Evolutionary conservation across 2,797 vertebrate genomes (phyloP), one percentile per base, ranked within the genome.

Genomic region (Sardinella longiceps): DNA sequence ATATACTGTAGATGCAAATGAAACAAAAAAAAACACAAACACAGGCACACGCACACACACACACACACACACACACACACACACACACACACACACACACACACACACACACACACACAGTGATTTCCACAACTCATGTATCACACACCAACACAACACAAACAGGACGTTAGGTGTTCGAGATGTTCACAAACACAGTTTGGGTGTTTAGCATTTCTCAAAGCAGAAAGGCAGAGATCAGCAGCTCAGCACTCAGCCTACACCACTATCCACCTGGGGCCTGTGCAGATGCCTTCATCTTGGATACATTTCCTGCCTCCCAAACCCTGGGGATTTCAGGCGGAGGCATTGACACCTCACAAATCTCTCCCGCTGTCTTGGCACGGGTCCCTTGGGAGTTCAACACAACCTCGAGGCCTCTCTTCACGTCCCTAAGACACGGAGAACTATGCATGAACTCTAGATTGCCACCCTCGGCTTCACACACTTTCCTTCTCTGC

Each of bases 271-370:
- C 70, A 39, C 20, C 33, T 23, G 33, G 15, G 70, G 37, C 12
- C 70, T 43, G 70, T 77, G 70, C 70, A 39, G 33, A 77, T 77
- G 70, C 70, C 33, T 77, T 77, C 15, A 43, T 77, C 70, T 77
- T 43, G 33, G 33, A 43, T 43, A 23, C 33, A 77, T 43, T 77
- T 77, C 70, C 70, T 39, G 33, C 37, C 37, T 77, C 33, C 70
- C 20, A 77, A 23, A 37, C 70, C 70, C 18, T 58, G 6, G 33
- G 70, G 70, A 77, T 43, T 39, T 77, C 70, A 77, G 18, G 20
- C 37, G 9, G 70, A 43, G 70, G 37, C 70, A 20, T n/a, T 77
- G 70, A 33, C 70, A 77, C 70, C 70, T 77, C 70, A 77, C 37
- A 77, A 20, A 77, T 74, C 66, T 37, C 66, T 74, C 30, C 5